Evolutionary conservation across 2,888 invertebrate species (phyloP).

Genomic region (Macrophya alboannulata): DNA sequence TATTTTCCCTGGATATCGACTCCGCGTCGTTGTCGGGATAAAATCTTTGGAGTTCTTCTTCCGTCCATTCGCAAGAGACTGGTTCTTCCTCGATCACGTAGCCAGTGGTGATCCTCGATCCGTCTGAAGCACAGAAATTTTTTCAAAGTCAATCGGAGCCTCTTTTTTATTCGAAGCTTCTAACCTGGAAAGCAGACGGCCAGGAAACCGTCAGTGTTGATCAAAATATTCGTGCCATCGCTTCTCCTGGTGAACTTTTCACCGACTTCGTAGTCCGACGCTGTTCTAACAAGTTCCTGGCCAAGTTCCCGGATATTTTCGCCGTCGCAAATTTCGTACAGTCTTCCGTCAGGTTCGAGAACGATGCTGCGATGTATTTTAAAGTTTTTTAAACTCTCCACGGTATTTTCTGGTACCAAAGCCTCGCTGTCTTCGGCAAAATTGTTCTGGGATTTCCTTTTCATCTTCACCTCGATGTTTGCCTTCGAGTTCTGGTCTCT

Average conservation of each 20-base stretch:
- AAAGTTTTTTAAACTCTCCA: neutral
- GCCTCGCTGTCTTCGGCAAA: neutral
- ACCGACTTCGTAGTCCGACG: slow-evolving; percentile 72
- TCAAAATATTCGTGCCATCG: slow-evolving; percentile 73
- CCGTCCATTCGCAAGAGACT: slow-evolving; percentile 72
- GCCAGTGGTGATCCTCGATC: slow-evolving; percentile 72
- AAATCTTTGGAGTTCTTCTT: slow-evolving; percentile 68
- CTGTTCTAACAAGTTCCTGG: slow-evolving; percentile 72
- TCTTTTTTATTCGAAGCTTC: neutral
- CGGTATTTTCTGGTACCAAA: neutral
- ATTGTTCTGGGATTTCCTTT: neutral
- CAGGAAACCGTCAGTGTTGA: slow-evolving; percentile 71
- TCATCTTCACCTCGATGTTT: neutral
- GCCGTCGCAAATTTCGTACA: slow-evolving; percentile 71
- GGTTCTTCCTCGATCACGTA: slow-evolving; percentile 70
- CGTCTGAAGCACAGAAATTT: slow-evolving; percentile 66
- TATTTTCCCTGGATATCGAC: slow-evolving; percentile 60
- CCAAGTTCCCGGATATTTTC: slow-evolving; percentile 71
- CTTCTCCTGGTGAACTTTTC: slow-evolving; percentile 74
- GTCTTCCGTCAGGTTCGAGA: slow-evolving; percentile 71
- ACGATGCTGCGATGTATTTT: slow-evolving; percentile 69
- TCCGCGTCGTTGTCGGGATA: neutral
- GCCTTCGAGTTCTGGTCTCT: neutral
- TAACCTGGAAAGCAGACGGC: slow-evolving; percentile 73
- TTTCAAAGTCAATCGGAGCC: neutral